Evolutionary conservation across 1,140 invertebrate genomes (phyloP).

Genomic region (Drosophila ercepeae): DNA sequence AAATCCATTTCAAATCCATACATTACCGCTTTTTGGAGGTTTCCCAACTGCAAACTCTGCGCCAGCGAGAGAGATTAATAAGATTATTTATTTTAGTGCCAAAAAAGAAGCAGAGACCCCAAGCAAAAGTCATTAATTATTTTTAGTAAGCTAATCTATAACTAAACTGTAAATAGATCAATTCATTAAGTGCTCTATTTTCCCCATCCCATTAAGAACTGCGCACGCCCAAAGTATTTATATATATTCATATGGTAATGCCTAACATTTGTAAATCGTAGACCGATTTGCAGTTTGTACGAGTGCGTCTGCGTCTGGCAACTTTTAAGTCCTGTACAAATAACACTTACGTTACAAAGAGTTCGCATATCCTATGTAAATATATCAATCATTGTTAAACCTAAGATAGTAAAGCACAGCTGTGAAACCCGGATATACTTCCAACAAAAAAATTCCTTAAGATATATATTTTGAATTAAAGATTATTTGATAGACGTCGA

Average conservation of each 20-base stretch:
- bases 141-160: conserved; percentile 44
- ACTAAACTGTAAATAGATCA: conserved; percentile 33
- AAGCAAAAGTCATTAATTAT: conserved; percentile 73
- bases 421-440: conserved; percentile 35
- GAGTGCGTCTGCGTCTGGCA: not conserved
- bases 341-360: conserved; percentile 18
- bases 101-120: conserved; percentile 45
- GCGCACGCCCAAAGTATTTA: conserved; percentile 78
- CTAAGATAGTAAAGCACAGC: conserved; percentile 21
- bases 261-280: conserved; percentile 41
- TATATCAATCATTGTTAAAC: conserved; percentile 23
- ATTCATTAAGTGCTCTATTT: conserved; percentile 19
- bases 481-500: not conserved
- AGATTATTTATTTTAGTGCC: conserved; percentile 81
- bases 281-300: conserved; percentile 16
- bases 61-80: conserved; percentile 71
- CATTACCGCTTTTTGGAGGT: conserved; percentile 25
- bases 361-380: conserved; percentile 38
- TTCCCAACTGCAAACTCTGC: conserved; percentile 43
- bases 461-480: conserved; percentile 35
- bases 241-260: conserved; percentile 54
- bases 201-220: conserved; percentile 30
- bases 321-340: conserved; percentile 20
- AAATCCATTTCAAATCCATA: conserved; percentile 11
- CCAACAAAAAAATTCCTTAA: conserved; percentile 46